A percentile compares a stretch with the other conserved stretches of the same genome.
Evolutionary conservation across 2,113 vertebrate species (phyloP).

Genomic region (Ellobius talpinus): DNA sequence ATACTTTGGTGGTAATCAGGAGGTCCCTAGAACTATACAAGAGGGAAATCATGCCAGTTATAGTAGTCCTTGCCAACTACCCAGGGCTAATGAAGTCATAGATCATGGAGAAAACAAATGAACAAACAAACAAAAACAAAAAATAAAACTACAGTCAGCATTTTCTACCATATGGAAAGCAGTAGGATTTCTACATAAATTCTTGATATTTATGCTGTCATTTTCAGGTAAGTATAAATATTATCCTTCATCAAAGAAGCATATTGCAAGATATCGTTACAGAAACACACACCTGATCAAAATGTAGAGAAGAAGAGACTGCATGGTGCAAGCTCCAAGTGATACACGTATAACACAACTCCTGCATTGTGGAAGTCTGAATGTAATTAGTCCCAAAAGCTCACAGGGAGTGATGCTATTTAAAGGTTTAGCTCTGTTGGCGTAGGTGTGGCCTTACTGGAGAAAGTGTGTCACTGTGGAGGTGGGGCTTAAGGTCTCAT

Average conservation of each 20-base stretch:
- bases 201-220: neutral
- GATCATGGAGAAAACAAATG: neutral
- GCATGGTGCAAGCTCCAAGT: neutral
- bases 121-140: too few species aligned
- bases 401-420: neutral
- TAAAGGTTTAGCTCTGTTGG: neutral
- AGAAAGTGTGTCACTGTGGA: neutral
- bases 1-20: too few species aligned
- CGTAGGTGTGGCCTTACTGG: neutral
- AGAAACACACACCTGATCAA: neutral
- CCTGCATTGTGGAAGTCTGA: neutral
- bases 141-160: neutral
- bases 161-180: neutral
- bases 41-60: neutral
- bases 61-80: neutral
- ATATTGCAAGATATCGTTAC: neutral
- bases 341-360: neutral
- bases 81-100: too few species aligned
- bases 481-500: neutral
- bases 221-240: neutral
- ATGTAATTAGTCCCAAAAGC: neutral
- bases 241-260: neutral
- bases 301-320: neutral
- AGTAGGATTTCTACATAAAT: neutral
- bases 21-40: neutral